Evolutionary conservation across 2,888 invertebrate species (phyloP).

Genomic region (Bellardia pandia): DNA sequence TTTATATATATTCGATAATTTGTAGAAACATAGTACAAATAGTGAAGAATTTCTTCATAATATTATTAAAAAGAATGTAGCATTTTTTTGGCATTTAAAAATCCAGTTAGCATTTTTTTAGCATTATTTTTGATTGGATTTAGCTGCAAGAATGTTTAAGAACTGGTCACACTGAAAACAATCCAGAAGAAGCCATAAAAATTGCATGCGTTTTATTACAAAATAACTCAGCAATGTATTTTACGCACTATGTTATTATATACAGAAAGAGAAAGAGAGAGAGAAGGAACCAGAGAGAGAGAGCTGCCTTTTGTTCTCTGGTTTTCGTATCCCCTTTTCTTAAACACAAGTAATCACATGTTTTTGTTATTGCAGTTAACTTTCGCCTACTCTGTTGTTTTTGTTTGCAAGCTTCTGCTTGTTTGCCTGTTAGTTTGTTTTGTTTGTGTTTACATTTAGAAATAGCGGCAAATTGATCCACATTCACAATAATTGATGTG

Average conservation of each 20-base stretch:
- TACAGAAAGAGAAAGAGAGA: background rate
- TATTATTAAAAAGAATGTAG: too few relatives aligned
- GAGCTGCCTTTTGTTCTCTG: slow-evolving; percentile 8
- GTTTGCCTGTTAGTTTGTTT: background rate
- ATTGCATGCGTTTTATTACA: background rate
- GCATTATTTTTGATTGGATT: too few relatives aligned
- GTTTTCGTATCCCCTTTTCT: background rate
- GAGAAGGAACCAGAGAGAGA: background rate
- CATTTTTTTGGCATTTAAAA: too few relatives aligned
- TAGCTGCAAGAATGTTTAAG: too few relatives aligned
- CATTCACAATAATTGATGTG: slow-evolving; percentile 37
- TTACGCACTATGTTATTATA: slow-evolving; percentile 1
- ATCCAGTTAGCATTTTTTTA: too few relatives aligned
- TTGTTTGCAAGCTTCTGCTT: background rate
- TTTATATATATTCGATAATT: too few relatives aligned
- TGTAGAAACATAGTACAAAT: too few relatives aligned
- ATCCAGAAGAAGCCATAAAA: background rate
- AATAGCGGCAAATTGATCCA: slow-evolving; percentile 69
- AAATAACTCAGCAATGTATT: background rate
- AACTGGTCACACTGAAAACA: too few relatives aligned
- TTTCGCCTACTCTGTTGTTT: background rate
- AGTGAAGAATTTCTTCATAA: too few relatives aligned
- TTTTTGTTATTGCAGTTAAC: slow-evolving; percentile 19
- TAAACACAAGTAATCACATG: slow-evolving; percentile 46
- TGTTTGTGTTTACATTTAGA: slow-evolving; percentile 34